Base-by-base conservation (phyloP, 2,113 vertebrate species). In the Notarius lentiginosus region DNA sequence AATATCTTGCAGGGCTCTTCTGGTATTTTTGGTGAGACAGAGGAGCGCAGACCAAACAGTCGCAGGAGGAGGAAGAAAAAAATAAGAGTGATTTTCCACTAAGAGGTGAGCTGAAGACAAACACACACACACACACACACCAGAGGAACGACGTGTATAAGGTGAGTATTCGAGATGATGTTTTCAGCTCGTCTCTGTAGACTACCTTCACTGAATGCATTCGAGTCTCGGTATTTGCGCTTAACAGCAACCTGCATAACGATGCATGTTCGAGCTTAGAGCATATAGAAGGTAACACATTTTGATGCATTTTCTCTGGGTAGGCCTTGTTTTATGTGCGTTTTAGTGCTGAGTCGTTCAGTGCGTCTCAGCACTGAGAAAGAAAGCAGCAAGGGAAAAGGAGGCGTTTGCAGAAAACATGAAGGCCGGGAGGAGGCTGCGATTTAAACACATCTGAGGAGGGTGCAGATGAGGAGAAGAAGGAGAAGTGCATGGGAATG, bases 1-100 rank as follows among this genome's bases (percentile, higher is more conserved):
- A 82, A 87, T 73, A 77, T 87, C 81, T 82, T 75, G 83, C 80
- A 84, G 51, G 80, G 84, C 73, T 85, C 85, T 80, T 87, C 82
- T 87, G 84, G 80, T 83, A 89, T 90, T 90, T 89, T 51, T 72
- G 8, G 63, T 56, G 63, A 63, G 66, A 79, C 72, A 61, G 65
- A 63, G 55, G 27, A 86, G 56, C 51, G 60, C 63, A 84, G 81
- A 76, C 61, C 49, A 56, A 49, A 49, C 27, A 72, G 24, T 63
- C 24, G 68, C 66, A 22, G 41, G 70, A 80, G 61, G 77, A 81
- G 17, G 61, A 77, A 73, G 11, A 51, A 82, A 66, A 86, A 61
- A 83, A 53, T 15, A 27, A 34, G n/a, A 77, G 27, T 11, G 5
- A 24, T 63, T 55, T 72, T 30, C 7, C 34, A 56, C 24, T 30